Evolutionary conservation across 53 echinoderm and acorn worm species (phyloP).

Genomic region (Patiria pectinifera): DNA sequence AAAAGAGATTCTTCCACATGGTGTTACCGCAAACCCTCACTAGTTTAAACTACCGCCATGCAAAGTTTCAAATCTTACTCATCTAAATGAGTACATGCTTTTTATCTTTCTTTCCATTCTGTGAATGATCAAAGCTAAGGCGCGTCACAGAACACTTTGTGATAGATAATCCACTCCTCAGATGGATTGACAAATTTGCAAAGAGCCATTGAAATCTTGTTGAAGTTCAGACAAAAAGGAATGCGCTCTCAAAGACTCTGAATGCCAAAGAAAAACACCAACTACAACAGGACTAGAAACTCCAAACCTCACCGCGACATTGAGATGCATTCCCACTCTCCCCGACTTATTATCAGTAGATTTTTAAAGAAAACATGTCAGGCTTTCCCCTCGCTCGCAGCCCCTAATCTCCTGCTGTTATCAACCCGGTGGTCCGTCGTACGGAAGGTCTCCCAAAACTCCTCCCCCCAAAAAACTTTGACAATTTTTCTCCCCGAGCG

Average conservation of each 20-base stretch:
- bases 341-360: background rate
- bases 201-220: background rate
- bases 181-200: background rate
- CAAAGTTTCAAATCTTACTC: too few species aligned
- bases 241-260: background rate
- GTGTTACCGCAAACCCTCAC: too few species aligned
- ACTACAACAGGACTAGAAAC: background rate
- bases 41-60: too few species aligned
- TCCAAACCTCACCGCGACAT: background rate
- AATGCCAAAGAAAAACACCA: slow-evolving; percentile 7
- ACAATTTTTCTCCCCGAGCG: slow-evolving; percentile 9
- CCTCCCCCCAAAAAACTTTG: background rate
- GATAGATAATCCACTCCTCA: background rate
- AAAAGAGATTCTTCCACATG: too few species aligned
- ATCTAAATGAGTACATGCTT: too few species aligned
- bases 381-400: background rate
- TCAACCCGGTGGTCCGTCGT: slow-evolving; percentile 18
- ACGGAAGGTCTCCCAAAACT: background rate
- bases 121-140: background rate
- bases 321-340: background rate
- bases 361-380: slow-evolving; percentile 19
- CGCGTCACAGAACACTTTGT: background rate
- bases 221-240: background rate
- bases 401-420: slow-evolving; percentile 4
- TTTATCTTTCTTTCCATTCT: too few species aligned